phyloP scores from a whole-genome alignment of 53 echinoderm and acorn worm species.

The Crossaster papposus region DNA sequence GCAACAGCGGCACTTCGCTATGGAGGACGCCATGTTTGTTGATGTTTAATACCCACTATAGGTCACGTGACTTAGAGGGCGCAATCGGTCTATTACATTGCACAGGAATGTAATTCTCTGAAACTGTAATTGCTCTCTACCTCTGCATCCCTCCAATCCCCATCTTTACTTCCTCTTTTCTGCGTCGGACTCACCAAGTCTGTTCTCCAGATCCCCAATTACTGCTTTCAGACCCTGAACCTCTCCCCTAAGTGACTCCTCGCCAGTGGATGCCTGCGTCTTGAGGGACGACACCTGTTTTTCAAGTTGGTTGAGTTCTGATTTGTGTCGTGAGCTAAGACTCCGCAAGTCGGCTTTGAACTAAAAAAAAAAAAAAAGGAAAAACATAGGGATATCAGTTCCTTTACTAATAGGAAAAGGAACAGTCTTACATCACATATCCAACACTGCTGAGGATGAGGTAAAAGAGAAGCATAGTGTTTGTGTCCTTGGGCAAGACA shows the following conservation, averaged over 20 bases:
- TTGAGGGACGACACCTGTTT: conserved; percentile 65
- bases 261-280: conserved; percentile 60
- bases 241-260: conserved; percentile 71
- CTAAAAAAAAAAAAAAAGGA: conserved; percentile 3
- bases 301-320: conserved; percentile 65
- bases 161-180: background rate
- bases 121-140: too few relatives aligned
- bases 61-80: too few relatives aligned
- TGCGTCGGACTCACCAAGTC: conserved; percentile 68
- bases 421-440: background rate
- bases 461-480: too few relatives aligned
- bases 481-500: too few relatives aligned
- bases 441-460: background rate
- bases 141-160: too few relatives aligned
- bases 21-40: too few relatives aligned
- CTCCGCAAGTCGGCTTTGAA: conserved; percentile 56
- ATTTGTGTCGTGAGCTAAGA: conserved; percentile 45
- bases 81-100: too few relatives aligned
- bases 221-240: conserved; percentile 82
- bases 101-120: too few relatives aligned
- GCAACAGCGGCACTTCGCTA: too few relatives aligned
- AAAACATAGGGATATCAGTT: too few relatives aligned
- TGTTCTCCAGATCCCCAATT: conserved; percentile 75
- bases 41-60: too few relatives aligned
- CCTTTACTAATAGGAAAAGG: background rate